Conservation (phyloP, 2,888 invertebrate genomes). For the Eugnorisma glareosa region DNA sequence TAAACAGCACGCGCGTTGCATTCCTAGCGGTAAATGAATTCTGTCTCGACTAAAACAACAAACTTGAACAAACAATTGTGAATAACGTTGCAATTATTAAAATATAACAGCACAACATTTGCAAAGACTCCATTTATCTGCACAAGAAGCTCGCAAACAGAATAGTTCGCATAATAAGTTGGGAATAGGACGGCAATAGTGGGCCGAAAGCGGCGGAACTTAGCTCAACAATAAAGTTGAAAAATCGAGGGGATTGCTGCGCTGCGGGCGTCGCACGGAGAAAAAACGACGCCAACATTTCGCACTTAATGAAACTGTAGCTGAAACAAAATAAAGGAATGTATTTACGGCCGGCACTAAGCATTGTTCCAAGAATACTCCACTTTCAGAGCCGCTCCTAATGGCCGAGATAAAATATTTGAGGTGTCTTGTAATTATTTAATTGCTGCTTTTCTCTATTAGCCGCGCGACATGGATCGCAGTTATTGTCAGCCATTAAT, state of each 20-base stretch:
- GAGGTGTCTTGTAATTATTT: conserved; percentile 72
- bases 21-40: conserved; percentile 53
- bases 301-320: conserved; percentile 90
- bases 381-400: conserved; percentile 78
- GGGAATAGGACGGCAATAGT: conserved; percentile 73
- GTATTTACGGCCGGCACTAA: conserved; percentile 83
- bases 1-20: conserved; percentile 16
- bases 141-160: conserved; percentile 66
- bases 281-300: conserved; percentile 87
- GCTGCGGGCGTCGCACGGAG: conserved; percentile 81
- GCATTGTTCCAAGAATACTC: conserved; percentile 83
- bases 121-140: conserved; percentile 58
- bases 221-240: conserved; percentile 87
- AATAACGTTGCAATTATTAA: conserved; percentile 58
- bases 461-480: conserved; percentile 19
- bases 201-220: conserved; percentile 77
- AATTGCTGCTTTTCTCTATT: conserved; percentile 68
- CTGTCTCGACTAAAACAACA: conserved; percentile 44
- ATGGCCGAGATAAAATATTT: conserved; percentile 80
- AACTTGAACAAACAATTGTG: conserved; percentile 52
- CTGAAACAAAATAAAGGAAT: conserved; percentile 87
- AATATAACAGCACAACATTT: conserved; percentile 60
- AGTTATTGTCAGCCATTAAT: conserved; percentile 6
- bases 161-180: conserved; percentile 79
- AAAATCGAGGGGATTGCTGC: conserved; percentile 86